These are phyloP conservation scores for Plecturocebus donacophilus DNA, from an alignment of 2,113 vertebrate genomes.

Conservation along the genomic window DNA sequence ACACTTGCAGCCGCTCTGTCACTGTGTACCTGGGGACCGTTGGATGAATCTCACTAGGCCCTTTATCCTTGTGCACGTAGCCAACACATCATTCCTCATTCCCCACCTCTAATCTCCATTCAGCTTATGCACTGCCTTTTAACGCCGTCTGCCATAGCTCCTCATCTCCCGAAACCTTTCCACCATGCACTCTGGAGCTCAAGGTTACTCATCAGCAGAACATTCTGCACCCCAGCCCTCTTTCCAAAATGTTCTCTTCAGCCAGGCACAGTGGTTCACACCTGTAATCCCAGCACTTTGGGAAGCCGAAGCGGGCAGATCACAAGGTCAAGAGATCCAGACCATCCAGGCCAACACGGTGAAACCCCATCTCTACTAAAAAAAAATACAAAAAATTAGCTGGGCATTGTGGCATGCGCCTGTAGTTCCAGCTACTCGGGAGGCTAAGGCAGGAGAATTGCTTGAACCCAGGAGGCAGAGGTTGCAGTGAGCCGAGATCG, in stretches of 20 bases:
- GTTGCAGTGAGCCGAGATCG: too few species aligned
- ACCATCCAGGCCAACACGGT: too few species aligned
- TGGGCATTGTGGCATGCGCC: accelerated
- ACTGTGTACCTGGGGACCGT: neutral
- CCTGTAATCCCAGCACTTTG: too few species aligned
- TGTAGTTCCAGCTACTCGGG: too few species aligned
- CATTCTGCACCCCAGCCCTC: neutral
- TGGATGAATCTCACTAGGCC: neutral
- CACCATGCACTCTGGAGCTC: neutral
- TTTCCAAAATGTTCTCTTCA: neutral
- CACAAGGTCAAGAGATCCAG: too few species aligned
- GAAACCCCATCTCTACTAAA: too few species aligned
- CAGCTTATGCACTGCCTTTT: neutral
- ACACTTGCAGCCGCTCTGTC: neutral
- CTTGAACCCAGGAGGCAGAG: too few species aligned
- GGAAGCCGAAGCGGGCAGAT: too few species aligned
- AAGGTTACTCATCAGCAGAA: neutral
- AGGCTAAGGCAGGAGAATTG: too few species aligned
- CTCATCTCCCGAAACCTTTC: neutral
- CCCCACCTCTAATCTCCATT: neutral
- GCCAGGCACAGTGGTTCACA: too few species aligned
- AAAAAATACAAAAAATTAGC: too few species aligned
- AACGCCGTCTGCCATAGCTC: neutral
- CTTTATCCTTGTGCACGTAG: neutral
- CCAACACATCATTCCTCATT: neutral